Conservation (phyloP, 1,140 invertebrate genomes). For the Procambarus clarkii region DNA sequence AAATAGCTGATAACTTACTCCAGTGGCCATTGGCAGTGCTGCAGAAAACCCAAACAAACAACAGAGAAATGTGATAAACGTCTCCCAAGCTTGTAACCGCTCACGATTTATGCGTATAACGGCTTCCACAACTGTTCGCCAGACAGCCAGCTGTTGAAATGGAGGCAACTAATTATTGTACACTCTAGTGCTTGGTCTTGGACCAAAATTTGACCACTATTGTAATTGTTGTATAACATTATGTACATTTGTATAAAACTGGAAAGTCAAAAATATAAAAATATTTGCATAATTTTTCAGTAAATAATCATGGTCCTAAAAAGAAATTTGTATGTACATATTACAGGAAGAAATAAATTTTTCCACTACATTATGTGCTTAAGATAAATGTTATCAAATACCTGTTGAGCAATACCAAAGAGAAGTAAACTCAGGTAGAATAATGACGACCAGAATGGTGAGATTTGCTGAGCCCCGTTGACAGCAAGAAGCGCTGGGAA, state of each 20-base stretch:
- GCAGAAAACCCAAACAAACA: slow-evolving; percentile 88
- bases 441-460: slow-evolving; percentile 90
- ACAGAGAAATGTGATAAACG: slow-evolving; percentile 90
- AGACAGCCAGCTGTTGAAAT: slow-evolving; percentile 82
- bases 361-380: background rate
- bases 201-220: too few relatives aligned
- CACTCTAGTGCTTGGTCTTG: too few relatives aligned
- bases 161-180: background rate
- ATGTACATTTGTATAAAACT: too few relatives aligned
- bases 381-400: slow-evolving; percentile 72
- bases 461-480: slow-evolving; percentile 78
- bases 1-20: slow-evolving; percentile 80
- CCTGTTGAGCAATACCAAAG: slow-evolving; percentile 90
- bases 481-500: slow-evolving; percentile 83
- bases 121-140: slow-evolving; percentile 87
- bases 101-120: slow-evolving; percentile 86
- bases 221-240: too few relatives aligned
- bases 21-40: slow-evolving; percentile 91
- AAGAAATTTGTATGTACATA: too few relatives aligned
- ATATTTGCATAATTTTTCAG: too few relatives aligned
- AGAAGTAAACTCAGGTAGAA: slow-evolving; percentile 90
- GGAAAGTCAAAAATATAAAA: too few relatives aligned
- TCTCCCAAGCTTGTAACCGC: slow-evolving; percentile 85
- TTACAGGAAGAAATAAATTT: too few relatives aligned
- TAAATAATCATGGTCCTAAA: too few relatives aligned